These are phyloP conservation scores for Halyomorpha halys DNA, from an alignment of 1,140 invertebrate species.

Conservation along the genomic window DNA sequence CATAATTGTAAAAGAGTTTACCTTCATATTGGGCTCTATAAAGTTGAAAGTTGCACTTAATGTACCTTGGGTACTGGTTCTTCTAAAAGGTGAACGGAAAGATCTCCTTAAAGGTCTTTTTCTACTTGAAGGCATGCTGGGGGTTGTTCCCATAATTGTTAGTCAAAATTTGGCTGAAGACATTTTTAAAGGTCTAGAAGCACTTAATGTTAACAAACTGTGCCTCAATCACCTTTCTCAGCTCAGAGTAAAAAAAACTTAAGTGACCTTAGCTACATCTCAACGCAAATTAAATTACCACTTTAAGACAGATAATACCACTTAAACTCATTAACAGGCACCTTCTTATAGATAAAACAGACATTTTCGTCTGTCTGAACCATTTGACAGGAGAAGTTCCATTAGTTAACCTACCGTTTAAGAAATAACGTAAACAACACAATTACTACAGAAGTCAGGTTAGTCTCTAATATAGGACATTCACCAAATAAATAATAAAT, in stretches of 20 bases:
- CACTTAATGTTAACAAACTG: neutral
- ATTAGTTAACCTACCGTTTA: no score
- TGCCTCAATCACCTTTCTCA: neutral
- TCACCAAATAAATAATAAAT: no score
- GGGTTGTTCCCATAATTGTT: constrained; percentile 10
- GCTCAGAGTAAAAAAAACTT: neutral
- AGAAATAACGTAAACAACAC: no score
- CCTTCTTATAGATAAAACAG: no score
- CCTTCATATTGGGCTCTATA: constrained; percentile 16
- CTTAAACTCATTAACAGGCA: neutral
- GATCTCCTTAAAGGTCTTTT: constrained; percentile 16
- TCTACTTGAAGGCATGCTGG: constrained; percentile 16
- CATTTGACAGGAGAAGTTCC: no score
- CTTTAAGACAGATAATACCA: constrained; percentile 3
- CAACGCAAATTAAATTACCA: constrained; percentile 16
- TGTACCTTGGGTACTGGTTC: constrained; percentile 12
- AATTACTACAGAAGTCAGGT: no score
- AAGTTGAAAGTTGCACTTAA: constrained; percentile 21
- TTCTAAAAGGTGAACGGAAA: constrained; percentile 20
- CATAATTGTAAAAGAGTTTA: neutral
- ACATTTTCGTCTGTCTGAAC: no score
- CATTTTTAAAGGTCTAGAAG: constrained; percentile 3
- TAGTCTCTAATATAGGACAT: no score
- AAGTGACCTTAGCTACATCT: neutral
- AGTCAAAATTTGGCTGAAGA: neutral